A percentile compares a stretch with the other conserved stretches of the same genome.
Conservation (phyloP, 2,113 vertebrate genomes). For the Saccopteryx leptura region DNA sequence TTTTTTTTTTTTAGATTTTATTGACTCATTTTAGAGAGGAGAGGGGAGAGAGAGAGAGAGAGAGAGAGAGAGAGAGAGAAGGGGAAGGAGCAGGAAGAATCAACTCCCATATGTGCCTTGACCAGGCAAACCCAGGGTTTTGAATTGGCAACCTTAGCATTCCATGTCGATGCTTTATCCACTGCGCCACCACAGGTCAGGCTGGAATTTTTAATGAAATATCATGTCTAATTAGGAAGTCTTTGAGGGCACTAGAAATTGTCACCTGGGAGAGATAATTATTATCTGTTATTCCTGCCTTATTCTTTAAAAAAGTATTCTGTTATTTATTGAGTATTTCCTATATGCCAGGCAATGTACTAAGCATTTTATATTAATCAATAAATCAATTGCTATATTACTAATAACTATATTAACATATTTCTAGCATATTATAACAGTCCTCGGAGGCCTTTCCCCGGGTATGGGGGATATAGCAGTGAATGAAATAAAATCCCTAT, state of each 20-base stretch:
- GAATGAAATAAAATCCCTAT: not conserved
- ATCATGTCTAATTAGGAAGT: not conserved
- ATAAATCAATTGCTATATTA: not conserved
- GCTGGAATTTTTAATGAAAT: slow-evolving; percentile 18
- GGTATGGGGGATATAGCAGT: not conserved
- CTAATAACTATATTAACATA: not conserved
- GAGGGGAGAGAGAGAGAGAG: no score
- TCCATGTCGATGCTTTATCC: no score
- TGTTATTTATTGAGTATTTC: not conserved
- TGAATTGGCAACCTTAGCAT: no score
- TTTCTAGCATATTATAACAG: not conserved
- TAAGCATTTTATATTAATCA: slow-evolving; percentile 45
- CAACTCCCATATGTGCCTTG: no score
- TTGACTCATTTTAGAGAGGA: no score
- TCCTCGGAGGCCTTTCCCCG: not conserved
- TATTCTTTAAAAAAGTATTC: not conserved
- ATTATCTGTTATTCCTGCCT: not conserved
- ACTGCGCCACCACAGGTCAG: no score
- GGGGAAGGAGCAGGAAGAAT: no score
- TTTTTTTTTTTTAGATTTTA: no score
- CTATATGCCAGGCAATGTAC: not conserved
- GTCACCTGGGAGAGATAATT: slow-evolving; percentile 4
- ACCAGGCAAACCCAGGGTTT: no score
- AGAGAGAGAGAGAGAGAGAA: no score
- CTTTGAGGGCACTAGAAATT: not conserved